Evolutionary conservation across 2,797 vertebrate species (phyloP).

Genomic region (Parotocinclus haroldoi): DNA sequence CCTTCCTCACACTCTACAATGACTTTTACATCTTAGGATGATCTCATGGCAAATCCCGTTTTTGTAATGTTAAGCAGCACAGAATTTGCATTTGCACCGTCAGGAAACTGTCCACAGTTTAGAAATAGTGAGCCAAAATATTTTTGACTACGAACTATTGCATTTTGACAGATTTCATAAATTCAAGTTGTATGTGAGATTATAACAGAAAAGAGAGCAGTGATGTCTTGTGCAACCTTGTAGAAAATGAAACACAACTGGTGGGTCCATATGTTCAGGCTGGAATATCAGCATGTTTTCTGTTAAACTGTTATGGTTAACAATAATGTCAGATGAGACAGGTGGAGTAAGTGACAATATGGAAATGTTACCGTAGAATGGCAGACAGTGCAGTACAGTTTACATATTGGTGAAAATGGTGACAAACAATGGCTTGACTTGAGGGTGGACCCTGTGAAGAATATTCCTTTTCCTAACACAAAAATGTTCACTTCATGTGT

Average conservation of each 20-base stretch:
- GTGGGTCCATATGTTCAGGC: slow-evolving; percentile 34
- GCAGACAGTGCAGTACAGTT: slow-evolving; percentile 23
- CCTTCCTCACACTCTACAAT: not conserved
- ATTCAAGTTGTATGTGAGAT: slow-evolving; percentile 25
- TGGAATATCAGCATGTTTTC: slow-evolving; percentile 33
- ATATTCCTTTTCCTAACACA: slow-evolving; percentile 1
- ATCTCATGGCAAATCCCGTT: not conserved
- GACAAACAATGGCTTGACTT: too few species aligned
- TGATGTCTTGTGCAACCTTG: slow-evolving; percentile 24
- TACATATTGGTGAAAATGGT: too few species aligned
- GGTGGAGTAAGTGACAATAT: slow-evolving; percentile 28
- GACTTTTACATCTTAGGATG: not conserved
- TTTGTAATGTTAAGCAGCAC: not conserved
- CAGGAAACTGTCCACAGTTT: slow-evolving; percentile 20
- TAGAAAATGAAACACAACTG: slow-evolving; percentile 28
- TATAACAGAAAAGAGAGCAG: slow-evolving; percentile 9
- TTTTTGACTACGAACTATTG: slow-evolving; percentile 22
- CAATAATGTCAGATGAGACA: slow-evolving; percentile 34
- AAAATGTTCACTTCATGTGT: too few species aligned
- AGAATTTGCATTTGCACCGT: slow-evolving; percentile 1
- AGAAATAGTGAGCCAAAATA: not conserved
- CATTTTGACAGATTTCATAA: slow-evolving; percentile 23
- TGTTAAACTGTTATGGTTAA: slow-evolving; percentile 31
- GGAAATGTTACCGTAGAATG: slow-evolving; percentile 17
- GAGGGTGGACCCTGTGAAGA: not conserved